A percentile compares a stretch with the other conserved stretches of the same genome.
Conservation (phyloP, 2,797 vertebrate genomes). For the Balearica regulorum region DNA sequence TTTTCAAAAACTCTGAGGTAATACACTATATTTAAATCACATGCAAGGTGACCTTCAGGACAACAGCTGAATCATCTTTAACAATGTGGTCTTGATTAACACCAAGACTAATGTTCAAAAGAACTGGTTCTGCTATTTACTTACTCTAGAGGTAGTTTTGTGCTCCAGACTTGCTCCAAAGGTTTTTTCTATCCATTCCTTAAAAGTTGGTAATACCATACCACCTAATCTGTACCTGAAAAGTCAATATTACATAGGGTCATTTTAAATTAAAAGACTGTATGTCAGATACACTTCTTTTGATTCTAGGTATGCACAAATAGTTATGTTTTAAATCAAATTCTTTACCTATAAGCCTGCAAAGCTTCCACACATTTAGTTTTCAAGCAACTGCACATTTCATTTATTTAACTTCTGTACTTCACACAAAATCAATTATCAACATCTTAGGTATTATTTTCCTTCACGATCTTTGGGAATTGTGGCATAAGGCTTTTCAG, state of each 20-base stretch:
- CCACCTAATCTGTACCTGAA: conserved; percentile 95
- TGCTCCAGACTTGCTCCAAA: conserved; percentile 91
- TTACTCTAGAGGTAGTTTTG: conserved; percentile 90
- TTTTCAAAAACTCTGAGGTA: neutral
- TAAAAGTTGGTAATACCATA: conserved; percentile 87
- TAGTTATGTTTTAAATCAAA: neutral
- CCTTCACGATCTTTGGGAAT: neutral
- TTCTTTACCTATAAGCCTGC: neutral
- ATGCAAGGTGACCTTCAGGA: neutral
- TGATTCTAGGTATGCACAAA: neutral
- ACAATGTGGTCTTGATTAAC: conserved; percentile 4
- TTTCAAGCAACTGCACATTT: neutral
- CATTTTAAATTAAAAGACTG: conserved; percentile 49
- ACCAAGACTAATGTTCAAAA: conserved; percentile 14
- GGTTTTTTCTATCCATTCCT: conserved; percentile 91
- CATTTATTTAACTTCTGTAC: neutral
- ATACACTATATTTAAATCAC: neutral
- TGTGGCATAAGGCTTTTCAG: neutral
- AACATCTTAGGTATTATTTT: neutral
- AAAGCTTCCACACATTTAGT: neutral
- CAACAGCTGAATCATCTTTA: conserved; percentile 13
- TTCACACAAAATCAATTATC: neutral
- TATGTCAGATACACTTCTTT: conserved; percentile 23
- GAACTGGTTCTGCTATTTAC: conserved; percentile 58
- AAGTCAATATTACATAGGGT: conserved; percentile 58